Evolutionary conservation across 2,888 invertebrate species (phyloP), one percentile per base, ranked within the genome.

Genomic region (Sminthurinus aureus): DNA sequence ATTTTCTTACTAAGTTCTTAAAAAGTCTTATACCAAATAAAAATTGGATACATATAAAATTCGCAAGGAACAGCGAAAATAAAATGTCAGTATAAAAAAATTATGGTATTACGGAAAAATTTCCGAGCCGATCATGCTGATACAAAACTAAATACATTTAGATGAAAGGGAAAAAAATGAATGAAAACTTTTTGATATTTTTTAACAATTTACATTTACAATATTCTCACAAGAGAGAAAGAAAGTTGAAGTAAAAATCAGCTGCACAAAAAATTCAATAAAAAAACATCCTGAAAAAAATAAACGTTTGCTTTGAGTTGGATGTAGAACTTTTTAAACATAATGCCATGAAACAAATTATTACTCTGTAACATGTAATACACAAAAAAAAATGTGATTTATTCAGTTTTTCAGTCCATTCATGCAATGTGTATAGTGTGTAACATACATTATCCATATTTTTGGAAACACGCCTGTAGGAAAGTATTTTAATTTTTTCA

Each of bases 1-100:
- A 38, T 79, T 75, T 66, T 75, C 74, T 83, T 52, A 83, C 50
- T 67, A 83, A 73, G 79, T 83, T 83, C 69, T 75, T 83, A 74
- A 64, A 79, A 6, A 83, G 20, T 12, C 52, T 78, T 78, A 20
- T 58, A 52, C 38, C 6, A 38, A 38, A 38, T 6, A 38, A 38
- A 38, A 38, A 38, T 38, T 38, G 38, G 38, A 38, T 38, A 38
- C 6, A 38, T 38, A 38, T 38, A 38, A 4, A 38, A 38, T 38
- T 38, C 38, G 38, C 38, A 38, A 38, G 38, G 38, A 38, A 38
- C 52, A 9, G 58, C 15, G 58, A 58, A 18, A 58, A 58, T n/a
- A 52, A 4, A 78, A 78, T 58, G 13, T 78, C 78, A 22, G 78
- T 78, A 58, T 78, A 78, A n/a, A 78, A 58, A 38, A 13, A 58